These are phyloP conservation scores for Acomys russatus DNA, from an alignment of 2,797 vertebrate genomes.

Conservation along the genomic window DNA sequence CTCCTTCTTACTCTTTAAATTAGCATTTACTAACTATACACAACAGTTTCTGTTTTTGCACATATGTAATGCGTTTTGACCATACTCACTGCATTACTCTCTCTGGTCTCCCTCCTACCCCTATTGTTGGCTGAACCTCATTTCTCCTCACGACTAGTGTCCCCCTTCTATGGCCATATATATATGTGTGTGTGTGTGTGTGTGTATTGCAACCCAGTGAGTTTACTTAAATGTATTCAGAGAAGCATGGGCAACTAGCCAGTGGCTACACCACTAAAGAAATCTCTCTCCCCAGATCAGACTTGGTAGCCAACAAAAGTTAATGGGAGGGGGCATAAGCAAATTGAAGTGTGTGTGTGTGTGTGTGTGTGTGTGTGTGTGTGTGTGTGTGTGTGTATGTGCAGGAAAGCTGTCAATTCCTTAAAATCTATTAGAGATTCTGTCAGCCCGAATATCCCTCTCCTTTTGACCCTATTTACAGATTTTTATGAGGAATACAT, in stretches of 20 bases:
- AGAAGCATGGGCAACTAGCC: background rate
- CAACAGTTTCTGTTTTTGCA: background rate
- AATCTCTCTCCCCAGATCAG: background rate
- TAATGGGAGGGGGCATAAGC: slow-evolving; percentile 58
- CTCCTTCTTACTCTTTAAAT: background rate
- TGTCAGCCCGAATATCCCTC: slow-evolving; percentile 86
- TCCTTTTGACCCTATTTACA: slow-evolving; percentile 87
- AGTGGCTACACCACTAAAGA: background rate
- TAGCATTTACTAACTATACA: background rate
- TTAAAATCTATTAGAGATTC: slow-evolving; percentile 87
- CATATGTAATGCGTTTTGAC: background rate
- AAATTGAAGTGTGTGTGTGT: slow-evolving; percentile 78
- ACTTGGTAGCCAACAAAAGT: slow-evolving; percentile 82
- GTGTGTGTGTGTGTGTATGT: slow-evolving; percentile 5
- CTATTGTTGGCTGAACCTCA: background rate
- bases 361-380: too few species aligned
- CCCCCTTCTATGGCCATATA: background rate
- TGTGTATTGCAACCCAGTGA: background rate
- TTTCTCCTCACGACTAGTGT: background rate
- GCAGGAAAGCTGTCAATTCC: slow-evolving; percentile 79
- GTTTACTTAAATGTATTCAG: background rate
- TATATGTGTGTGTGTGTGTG: too few species aligned
- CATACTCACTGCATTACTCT: too few species aligned
- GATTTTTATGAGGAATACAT: slow-evolving; percentile 87
- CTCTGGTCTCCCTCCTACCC: background rate